Evolutionary conservation across 1,140 invertebrate species (phyloP).

Genomic region (Drosophila malerkotliana): DNA sequence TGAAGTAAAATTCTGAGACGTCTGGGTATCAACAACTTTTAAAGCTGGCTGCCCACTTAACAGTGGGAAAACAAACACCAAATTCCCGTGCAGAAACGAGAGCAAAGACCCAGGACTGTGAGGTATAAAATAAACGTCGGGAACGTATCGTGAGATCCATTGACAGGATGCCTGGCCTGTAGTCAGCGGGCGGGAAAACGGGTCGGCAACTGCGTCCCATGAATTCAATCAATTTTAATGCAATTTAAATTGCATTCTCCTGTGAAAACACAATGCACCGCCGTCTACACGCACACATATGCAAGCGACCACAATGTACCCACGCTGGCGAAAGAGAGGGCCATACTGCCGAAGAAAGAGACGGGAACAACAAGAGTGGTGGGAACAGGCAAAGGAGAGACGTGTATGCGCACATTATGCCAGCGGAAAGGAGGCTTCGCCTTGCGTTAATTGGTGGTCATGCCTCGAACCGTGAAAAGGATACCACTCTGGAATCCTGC

Average conservation of each 20-base stretch:
- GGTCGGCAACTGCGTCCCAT: constrained; percentile 55
- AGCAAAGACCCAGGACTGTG: not conserved
- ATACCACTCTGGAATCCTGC: constrained; percentile 17
- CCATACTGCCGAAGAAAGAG: not conserved
- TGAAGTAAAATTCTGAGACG: constrained; percentile 28
- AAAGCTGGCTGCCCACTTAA: constrained; percentile 61
- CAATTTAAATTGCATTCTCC: constrained; percentile 82
- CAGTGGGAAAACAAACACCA: constrained; percentile 30
- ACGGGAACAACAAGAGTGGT: not conserved
- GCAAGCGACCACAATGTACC: constrained; percentile 36
- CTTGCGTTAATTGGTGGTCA: constrained; percentile 76
- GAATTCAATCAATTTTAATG: constrained; percentile 83
- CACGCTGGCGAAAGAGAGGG: constrained; percentile 19
- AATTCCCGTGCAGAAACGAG: constrained; percentile 3
- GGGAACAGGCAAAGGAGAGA: constrained; percentile 3
- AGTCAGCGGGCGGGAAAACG: constrained; percentile 36
- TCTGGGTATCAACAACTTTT: constrained; percentile 44
- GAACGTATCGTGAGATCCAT: constrained; percentile 22
- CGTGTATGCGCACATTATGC: constrained; percentile 58
- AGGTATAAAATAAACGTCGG: not conserved
- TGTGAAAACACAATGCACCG: constrained; percentile 76
- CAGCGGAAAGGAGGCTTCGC: constrained; percentile 56
- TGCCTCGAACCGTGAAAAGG: constrained; percentile 30
- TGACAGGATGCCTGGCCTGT: constrained; percentile 40
- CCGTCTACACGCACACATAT: constrained; percentile 40